These are phyloP conservation scores for Drepana falcataria DNA, from an alignment of 2,888 invertebrate genomes.

Conservation along the genomic window DNA sequence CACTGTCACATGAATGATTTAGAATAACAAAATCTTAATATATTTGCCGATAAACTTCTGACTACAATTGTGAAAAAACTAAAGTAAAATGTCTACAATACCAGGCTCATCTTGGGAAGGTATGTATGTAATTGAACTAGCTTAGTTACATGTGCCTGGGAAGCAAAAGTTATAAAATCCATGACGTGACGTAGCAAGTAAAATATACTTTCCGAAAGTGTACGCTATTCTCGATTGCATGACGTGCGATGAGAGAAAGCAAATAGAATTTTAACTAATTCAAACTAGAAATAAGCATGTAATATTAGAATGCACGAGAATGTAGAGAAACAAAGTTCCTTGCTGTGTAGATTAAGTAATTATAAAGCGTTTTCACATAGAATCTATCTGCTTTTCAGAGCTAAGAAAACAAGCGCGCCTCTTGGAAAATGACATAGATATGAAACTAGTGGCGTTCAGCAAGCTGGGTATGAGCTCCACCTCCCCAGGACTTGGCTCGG, in stretches of 20 bases:
- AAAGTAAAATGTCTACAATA: slow-evolving; percentile 37
- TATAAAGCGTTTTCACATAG: no score
- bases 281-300: no score
- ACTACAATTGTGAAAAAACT: not conserved
- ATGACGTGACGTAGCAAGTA: slow-evolving; percentile 18
- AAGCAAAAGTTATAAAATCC: not conserved
- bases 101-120: slow-evolving; percentile 58
- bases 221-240: no score
- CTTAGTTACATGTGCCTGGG: not conserved
- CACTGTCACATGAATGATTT: no score
- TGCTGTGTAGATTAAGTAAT: no score
- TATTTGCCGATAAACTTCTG: no score
- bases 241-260: no score
- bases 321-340: no score
- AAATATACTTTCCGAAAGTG: not conserved
- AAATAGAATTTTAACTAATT: no score
- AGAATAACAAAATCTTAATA: no score
- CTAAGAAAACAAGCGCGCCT: slow-evolving; percentile 94
- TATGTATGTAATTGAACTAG: slow-evolving; percentile 12
- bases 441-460: slow-evolving; percentile 96
- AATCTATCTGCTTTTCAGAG: slow-evolving; percentile 76
- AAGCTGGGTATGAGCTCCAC: slow-evolving; percentile 90
- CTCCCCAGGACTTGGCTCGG: slow-evolving; percentile 77
- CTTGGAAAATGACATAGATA: slow-evolving; percentile 97
- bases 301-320: no score